Evolutionary conservation across 2,113 vertebrate species (phyloP).

Genomic region (Abramis brama): DNA sequence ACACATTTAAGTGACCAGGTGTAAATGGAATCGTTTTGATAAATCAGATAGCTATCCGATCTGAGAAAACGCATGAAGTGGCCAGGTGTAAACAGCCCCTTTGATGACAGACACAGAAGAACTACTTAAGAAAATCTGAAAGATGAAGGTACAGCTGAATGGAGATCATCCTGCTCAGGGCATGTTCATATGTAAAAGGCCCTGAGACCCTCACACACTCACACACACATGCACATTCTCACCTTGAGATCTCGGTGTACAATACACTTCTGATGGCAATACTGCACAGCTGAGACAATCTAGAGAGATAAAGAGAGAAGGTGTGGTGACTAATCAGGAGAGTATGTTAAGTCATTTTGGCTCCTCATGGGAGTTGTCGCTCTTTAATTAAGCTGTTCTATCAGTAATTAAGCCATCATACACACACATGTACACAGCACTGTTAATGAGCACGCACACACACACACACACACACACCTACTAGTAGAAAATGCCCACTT

Average conservation of each 20-base stretch:
- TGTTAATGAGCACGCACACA: not conserved
- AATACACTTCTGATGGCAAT: constrained; percentile 93
- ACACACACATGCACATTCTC: not conserved
- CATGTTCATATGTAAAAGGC: not conserved
- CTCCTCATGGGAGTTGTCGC: constrained; percentile 25
- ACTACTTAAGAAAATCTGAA: constrained; percentile 12
- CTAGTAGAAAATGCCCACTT: not conserved
- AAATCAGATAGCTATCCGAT: no score
- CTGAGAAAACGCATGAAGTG: no score
- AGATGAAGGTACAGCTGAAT: constrained; percentile 1
- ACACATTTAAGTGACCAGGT: no score
- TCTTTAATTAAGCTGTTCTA: constrained; percentile 7
- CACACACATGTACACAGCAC: constrained; percentile 32
- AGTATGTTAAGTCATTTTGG: not conserved
- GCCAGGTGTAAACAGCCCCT: no score
- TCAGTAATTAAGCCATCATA: constrained; percentile 32
- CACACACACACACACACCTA: constrained; percentile 12
- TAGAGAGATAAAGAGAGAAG: constrained; percentile 57
- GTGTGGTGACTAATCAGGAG: not conserved
- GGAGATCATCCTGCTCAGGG: not conserved
- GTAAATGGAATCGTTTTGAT: no score
- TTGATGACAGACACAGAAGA: not conserved
- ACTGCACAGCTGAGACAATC: constrained; percentile 95
- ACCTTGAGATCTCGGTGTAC: constrained; percentile 94
- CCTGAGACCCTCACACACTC: not conserved